Evolutionary conservation across 1,140 invertebrate genomes (phyloP), one percentile per base, ranked within the genome.

Genomic region (Neuroterus valhalla): DNA sequence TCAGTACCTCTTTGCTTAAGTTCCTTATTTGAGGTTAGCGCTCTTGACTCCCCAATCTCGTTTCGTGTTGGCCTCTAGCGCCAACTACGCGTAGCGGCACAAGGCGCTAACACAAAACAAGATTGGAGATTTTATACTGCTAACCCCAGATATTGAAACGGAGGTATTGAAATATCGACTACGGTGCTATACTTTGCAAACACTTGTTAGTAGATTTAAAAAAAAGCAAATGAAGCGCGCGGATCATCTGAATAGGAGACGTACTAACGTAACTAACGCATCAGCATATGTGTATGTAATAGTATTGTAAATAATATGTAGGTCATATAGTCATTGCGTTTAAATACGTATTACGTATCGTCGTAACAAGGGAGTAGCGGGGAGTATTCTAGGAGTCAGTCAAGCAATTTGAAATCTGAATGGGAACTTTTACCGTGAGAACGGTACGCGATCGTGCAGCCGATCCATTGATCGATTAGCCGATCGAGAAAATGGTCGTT

Each of bases 241-340:
- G 74, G 74, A 79, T 26, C 72, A 76, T 78, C 74, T 81, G 68
- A 70, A 76, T 76, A 44, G 69, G 62, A 74, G 77, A 69, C 68
- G 67, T 77, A 73, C 69, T 66, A 77, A 79, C 66, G 75, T 79
- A 72, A 79, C 74, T 79, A 79, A 81, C 74, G 70, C 77, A 74
- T 68, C 70, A 50, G 48, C 21, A 50, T 19, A 21, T 79, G 21
- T 69, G 79, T 78, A 78, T 79, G 31, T 81, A 78, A 77, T 77
- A 81, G 77, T 79, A 68, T 50, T 81, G 80, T 81, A 81, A 79
- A 81, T 81, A 81, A 81, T 78, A 74, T 75, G 69, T 81, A 81
- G 77, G 55, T 74, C 17, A 21, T 72, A 77, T 81, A 81, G 77
- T 79, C 75, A 81, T 50, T 81, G 75, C 74, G 69, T 76, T 81